Conservation (phyloP, 1,140 invertebrate genomes). For the Drosophila ohnishii region DNA sequence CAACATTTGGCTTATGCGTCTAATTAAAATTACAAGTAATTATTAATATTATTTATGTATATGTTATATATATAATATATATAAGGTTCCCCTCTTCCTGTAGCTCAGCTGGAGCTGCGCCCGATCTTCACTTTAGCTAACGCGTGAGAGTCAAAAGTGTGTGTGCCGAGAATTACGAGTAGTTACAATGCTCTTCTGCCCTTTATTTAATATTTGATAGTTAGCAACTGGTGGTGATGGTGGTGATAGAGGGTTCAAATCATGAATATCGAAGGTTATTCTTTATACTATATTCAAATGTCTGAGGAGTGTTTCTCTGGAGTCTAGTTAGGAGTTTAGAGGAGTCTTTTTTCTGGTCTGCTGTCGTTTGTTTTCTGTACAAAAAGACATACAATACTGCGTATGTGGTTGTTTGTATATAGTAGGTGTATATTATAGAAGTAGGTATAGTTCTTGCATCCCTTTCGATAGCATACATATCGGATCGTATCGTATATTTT, state of each 20-base stretch:
- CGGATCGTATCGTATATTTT: conserved; percentile 34
- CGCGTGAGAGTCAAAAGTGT: conserved; percentile 75
- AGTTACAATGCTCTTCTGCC: conserved; percentile 17
- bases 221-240: conserved; percentile 35
- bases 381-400: conserved; percentile 77
- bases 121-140: conserved; percentile 44
- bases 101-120: conserved; percentile 40
- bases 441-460: conserved; percentile 59
- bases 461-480: conserved; percentile 23
- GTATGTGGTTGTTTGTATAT: conserved; percentile 77
- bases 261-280: conserved; percentile 1
- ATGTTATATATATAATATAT: conserved; percentile 58
- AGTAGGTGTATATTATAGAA: conserved; percentile 59
- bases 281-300: conserved; percentile 15
- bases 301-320: conserved; percentile 36
- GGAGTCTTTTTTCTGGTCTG: conserved; percentile 58
- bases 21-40: conserved; percentile 75
- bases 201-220: conserved; percentile 33
- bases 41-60: conserved; percentile 66
- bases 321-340: conserved; percentile 64
- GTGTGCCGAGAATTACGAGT: conserved; percentile 61
- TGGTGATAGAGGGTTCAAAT: conserved; percentile 4
- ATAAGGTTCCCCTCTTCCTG: conserved; percentile 42
- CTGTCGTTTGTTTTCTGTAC: conserved; percentile 60
- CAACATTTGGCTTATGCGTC: conserved; percentile 57